A percentile compares a stretch with the other conserved stretches of the same genome.
Evolutionary conservation across 2,888 invertebrate species (phyloP).

Genomic region (Hypercompe scribonia): DNA sequence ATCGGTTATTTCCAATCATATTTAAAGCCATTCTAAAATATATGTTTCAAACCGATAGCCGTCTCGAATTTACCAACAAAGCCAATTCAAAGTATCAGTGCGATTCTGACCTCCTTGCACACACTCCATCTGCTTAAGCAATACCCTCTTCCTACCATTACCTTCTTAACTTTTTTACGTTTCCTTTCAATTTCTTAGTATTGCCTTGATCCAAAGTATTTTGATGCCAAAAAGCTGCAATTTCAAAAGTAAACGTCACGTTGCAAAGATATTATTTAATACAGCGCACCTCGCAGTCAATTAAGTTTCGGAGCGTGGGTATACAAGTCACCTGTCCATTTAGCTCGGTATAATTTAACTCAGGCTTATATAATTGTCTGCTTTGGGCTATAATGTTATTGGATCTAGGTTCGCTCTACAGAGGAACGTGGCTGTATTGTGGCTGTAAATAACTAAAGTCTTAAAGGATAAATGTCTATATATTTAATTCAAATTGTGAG

Average conservation of each 20-base stretch:
- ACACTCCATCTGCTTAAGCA: too few relatives aligned
- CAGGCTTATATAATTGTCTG: constrained; percentile 6
- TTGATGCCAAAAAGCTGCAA: not conserved
- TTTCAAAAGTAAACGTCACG: not conserved
- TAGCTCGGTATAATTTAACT: not conserved
- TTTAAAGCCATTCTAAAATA: too few relatives aligned
- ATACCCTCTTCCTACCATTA: too few relatives aligned
- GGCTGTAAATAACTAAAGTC: not conserved
- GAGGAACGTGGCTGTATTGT: not conserved
- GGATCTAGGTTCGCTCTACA: not conserved
- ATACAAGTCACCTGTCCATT: not conserved
- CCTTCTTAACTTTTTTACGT: too few relatives aligned
- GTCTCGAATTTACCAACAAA: too few relatives aligned
- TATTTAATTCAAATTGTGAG: not conserved
- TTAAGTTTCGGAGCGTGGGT: not conserved
- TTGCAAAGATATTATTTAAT: not conserved
- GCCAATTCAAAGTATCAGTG: too few relatives aligned
- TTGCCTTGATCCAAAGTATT: not conserved
- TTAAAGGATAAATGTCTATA: not conserved
- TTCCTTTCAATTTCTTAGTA: too few relatives aligned
- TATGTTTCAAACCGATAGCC: too few relatives aligned
- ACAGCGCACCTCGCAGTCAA: not conserved
- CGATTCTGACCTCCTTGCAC: too few relatives aligned
- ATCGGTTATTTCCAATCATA: too few relatives aligned
- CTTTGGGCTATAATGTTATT: not conserved